These are phyloP conservation scores for Cephus sareptanus DNA, from an alignment of 2,888 invertebrate species.

Conservation along the genomic window DNA sequence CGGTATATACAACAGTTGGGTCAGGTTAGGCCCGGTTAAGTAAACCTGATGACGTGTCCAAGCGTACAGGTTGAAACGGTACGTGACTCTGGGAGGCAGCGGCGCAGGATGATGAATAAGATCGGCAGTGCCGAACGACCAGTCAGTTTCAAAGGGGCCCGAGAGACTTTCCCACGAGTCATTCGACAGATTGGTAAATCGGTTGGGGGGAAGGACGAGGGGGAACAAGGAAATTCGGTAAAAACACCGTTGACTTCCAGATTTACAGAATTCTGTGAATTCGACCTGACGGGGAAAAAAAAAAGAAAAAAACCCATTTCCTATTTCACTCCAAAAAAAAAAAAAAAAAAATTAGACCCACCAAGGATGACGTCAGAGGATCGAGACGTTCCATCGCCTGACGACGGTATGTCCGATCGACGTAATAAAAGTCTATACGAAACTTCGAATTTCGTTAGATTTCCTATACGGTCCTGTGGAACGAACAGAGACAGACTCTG, in stretches of 20 bases:
- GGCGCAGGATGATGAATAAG: neutral
- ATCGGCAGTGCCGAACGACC: neutral
- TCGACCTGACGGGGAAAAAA: neutral
- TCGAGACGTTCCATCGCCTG: neutral
- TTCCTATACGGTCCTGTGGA: neutral
- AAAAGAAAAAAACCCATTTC: neutral
- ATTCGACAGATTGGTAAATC: neutral
- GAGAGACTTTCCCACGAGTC: constrained; percentile 58
- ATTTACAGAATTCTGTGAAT: neutral
- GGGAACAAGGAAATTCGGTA: neutral
- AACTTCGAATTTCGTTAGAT: neutral
- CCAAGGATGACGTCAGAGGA: neutral
- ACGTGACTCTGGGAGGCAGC: neutral
- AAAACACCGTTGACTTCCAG: neutral
- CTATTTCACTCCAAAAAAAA: neutral
- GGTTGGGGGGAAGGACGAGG: neutral
- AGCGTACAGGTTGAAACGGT: constrained; percentile 8
- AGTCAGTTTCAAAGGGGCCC: constrained; percentile 50
- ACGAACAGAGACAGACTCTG: neutral
- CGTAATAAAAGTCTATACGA: too few relatives aligned
- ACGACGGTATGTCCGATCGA: neutral
- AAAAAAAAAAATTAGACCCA: neutral
- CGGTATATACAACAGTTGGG: constrained; percentile 23
- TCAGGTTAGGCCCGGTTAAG: constrained; percentile 33
- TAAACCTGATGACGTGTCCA: constrained; percentile 32